Percentiles rank a stretch among this genome's conserved stretches.
These are phyloP conservation scores for Dione juno DNA, from an alignment of 2,888 invertebrate genomes.

Conservation along the genomic window DNA sequence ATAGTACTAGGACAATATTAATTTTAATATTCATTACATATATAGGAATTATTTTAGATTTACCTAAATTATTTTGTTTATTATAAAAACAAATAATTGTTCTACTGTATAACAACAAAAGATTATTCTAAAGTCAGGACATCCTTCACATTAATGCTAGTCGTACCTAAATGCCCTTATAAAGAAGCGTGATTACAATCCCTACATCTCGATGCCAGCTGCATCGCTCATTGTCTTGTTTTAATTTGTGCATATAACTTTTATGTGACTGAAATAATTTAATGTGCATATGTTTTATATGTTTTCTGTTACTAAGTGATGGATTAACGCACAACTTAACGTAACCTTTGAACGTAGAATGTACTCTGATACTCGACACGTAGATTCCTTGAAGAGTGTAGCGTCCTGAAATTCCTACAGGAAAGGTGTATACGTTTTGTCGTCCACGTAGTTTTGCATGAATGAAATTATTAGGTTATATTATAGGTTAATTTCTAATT, in stretches of 20 bases:
- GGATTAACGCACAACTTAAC: no score
- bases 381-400: no score
- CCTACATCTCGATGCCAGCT: slow-evolving; percentile 32
- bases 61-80: not conserved
- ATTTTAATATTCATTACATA: not conserved
- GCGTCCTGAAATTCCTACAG: no score
- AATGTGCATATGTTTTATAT: not conserved
- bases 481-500: no score
- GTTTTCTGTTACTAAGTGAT: no score
- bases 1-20: no score
- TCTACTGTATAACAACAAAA: not conserved
- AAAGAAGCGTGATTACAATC: slow-evolving; percentile 21
- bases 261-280: slow-evolving; percentile 23
- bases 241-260: slow-evolving; percentile 17
- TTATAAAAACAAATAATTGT: not conserved
- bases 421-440: no score
- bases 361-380: no score
- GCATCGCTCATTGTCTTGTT: slow-evolving; percentile 34
- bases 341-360: no score
- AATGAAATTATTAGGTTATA: no score
- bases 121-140: not conserved
- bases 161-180: slow-evolving; percentile 29
- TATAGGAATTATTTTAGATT: not conserved
- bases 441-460: no score
- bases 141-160: slow-evolving; percentile 27